These are phyloP conservation scores for Tolypeutes matacus DNA, from an alignment of 2,797 vertebrate species.

Conservation along the genomic window DNA sequence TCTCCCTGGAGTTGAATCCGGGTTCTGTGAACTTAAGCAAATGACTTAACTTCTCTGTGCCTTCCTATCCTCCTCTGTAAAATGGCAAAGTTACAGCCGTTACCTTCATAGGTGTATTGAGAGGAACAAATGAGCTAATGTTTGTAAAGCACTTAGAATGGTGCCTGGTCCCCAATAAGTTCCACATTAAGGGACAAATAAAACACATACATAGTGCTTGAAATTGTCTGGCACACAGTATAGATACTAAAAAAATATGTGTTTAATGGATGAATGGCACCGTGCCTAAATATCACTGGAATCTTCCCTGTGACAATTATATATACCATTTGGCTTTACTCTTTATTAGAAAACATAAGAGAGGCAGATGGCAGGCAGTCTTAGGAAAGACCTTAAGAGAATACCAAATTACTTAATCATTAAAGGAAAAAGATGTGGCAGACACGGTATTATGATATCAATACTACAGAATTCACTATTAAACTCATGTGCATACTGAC, in stretches of 20 bases:
- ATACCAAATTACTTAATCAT: neutral
- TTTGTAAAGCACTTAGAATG: neutral
- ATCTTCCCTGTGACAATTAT: neutral
- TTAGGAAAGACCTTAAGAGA: neutral
- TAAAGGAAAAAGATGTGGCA: neutral
- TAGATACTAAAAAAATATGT: neutral
- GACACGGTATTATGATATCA: neutral
- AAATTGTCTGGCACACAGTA: fast-evolving
- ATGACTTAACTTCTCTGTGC: neutral
- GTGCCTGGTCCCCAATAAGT: neutral
- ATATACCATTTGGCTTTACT: neutral
- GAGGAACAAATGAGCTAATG: neutral
- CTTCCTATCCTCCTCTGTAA: neutral
- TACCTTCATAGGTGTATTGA: neutral
- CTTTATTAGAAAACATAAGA: neutral
- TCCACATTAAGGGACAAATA: neutral
- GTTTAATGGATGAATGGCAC: neutral
- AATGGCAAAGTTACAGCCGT: neutral
- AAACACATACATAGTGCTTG: neutral
- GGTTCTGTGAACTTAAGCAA: neutral
- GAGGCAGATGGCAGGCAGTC: neutral
- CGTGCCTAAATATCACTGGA: neutral
- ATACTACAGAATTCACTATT: neutral
- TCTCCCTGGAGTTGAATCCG: neutral
- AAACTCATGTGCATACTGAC: neutral